These are phyloP conservation scores for Balearica regulorum DNA, from an alignment of 2,797 vertebrate genomes.

Conservation along the genomic window DNA sequence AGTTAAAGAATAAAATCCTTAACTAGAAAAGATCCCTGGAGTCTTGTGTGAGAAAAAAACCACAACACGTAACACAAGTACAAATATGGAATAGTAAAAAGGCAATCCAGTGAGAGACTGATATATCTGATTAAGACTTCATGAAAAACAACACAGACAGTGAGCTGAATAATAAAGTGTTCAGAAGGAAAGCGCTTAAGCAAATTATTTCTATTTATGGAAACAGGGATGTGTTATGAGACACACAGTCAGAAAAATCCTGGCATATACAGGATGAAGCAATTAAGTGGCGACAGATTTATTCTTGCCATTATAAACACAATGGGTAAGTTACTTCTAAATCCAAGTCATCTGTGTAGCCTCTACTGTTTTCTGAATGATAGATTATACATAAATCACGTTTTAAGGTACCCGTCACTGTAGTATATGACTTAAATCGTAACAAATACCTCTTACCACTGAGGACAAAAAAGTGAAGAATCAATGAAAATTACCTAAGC, in stretches of 20 bases:
- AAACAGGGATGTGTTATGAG: background rate
- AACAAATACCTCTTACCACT: background rate
- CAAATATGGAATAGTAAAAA: constrained; percentile 31
- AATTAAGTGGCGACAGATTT: constrained; percentile 1
- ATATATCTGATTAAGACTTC: constrained; percentile 60
- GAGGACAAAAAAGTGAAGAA: background rate
- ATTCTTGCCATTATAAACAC: background rate
- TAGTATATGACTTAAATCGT: background rate
- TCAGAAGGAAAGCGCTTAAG: background rate
- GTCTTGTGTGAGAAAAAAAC: background rate
- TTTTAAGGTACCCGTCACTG: background rate
- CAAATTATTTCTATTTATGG: constrained; percentile 60
- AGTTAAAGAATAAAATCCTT: background rate
- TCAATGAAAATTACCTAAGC: background rate
- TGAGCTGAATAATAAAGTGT: constrained; percentile 52
- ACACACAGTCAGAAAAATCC: constrained; percentile 42
- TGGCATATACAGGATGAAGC: background rate
- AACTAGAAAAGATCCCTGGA: background rate
- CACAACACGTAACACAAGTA: background rate
- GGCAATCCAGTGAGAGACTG: constrained; percentile 15
- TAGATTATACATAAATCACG: background rate
- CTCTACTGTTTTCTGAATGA: background rate
- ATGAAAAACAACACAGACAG: constrained; percentile 43
- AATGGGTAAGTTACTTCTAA: constrained; percentile 6
- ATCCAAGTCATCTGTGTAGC: background rate